phyloP scores from a whole-genome alignment of 2,797 vertebrate species.

The Intellagama lesueurii region DNA sequence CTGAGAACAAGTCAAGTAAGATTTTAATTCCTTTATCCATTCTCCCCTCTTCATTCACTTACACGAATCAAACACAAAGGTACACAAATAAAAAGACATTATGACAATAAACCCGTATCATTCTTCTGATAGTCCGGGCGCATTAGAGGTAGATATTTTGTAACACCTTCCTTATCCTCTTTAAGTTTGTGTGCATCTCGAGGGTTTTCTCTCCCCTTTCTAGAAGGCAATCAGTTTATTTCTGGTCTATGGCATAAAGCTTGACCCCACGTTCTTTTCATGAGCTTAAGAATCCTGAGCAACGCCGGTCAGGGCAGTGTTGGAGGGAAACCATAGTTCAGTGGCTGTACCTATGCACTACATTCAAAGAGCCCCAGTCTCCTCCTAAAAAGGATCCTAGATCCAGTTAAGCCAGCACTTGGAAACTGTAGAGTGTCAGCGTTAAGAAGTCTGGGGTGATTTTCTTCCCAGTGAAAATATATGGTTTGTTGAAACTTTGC shows the following conservation, averaged over 20 bases:
- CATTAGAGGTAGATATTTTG: slow-evolving; percentile 23
- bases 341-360: background rate
- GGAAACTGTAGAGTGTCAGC: too few species aligned
- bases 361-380: background rate
- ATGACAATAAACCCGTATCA: slow-evolving; percentile 13
- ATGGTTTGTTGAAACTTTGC: background rate
- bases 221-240: too few species aligned
- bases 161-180: background rate
- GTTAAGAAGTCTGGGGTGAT: background rate
- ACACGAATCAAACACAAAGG: background rate
- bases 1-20: background rate
- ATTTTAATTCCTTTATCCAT: slow-evolving; percentile 10
- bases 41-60: background rate
- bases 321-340: background rate
- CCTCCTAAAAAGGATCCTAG: background rate
- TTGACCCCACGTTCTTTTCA: background rate
- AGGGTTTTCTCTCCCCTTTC: background rate
- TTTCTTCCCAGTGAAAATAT: background rate
- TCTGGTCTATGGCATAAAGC: background rate
- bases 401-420: background rate
- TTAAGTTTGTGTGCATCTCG: background rate
- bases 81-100: slow-evolving; percentile 35
- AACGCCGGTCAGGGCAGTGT: background rate
- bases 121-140: slow-evolving; percentile 30
- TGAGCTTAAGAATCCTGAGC: background rate